Evolutionary conservation across 2,113 vertebrate species (phyloP), one percentile per base, ranked within the genome.

Genomic region (Oreotrochilus melanogaster): DNA sequence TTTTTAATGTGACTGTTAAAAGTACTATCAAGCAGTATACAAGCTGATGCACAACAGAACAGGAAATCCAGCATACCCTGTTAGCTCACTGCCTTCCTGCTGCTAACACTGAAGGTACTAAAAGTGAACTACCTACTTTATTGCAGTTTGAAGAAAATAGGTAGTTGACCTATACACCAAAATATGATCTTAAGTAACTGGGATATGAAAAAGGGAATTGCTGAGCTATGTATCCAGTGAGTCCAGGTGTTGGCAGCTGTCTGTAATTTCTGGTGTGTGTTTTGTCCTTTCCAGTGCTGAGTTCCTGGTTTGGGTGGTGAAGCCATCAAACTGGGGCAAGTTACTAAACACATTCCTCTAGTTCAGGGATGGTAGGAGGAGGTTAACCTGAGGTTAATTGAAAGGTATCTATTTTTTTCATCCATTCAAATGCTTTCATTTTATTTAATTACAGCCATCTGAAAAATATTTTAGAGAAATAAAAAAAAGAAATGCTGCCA

Each of bases 11-110:
- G 57, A 45, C 56, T 3, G 1, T 66, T 35, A 67, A 84, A 64
- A 72, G 87, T 66, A 72, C 65, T 72, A 9, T 43, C 25, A 66
- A 75, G n/a, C 56, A 75, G 35, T 17, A 19, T 5, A 62, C 30
- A 53, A 69, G 64, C 45, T 86, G 50, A 61, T 23, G 24, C 4
- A 35, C 12, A 65, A 18, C 39, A 78, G 76, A 78, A 71, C 30
- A 86, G 86, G 80, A 78, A 78, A 84, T 25, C 56, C 65, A 86
- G 69, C 45, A 54, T 1, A 39, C 13, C 54, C 60, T 71, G 84
- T 33, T 80, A 84, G 73, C 69, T 93, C 79, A 3, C 28, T 92
- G 84, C 73, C 87, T 75, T 56, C 53, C 73, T 67, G 57, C 84
- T 81, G 87, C 89, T 85, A 64, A 10, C n/a, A 35, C 56, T 15